Evolutionary conservation across 1,140 invertebrate species (phyloP), one percentile per base, ranked within the genome.

Genomic region (Chrysopa pallens): DNA sequence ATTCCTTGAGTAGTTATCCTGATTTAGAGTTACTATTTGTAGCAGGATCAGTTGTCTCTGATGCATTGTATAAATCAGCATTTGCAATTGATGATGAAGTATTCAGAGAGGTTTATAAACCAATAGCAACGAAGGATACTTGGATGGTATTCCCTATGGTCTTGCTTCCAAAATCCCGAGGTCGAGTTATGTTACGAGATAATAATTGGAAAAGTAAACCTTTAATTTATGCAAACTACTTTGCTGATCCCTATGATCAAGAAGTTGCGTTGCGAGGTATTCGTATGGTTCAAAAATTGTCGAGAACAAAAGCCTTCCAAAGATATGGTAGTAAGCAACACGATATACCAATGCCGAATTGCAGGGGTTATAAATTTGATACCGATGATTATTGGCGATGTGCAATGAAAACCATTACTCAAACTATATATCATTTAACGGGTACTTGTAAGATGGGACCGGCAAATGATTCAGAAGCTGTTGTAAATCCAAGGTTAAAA

Each of bases 381-480:
- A 73, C 72, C 1, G 74, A 80, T 48, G 67, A 60, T n/a, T 48
- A 88, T 54, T 85, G 80, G 64, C 72, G 72, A 23, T 90, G 85
- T 59, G 67, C 76, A 36, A 61, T 72, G 0, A 64, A 69, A 15
- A 66, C 73, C 43, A 72, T 81, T 17, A 80, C 81, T 0, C 67
- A 74, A 15, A 82, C 75, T 1, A 76, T 86, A 38, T 84, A 80
- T 50, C 84, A 90, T 56, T 76, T 78, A 17, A 72, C 73, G 2
- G 84, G 85, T 0, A 89, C 85, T 0, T 82, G 80, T 54, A 88
- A 85, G 60, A 92, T 92, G 87, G 87, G 84, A 1, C 72, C 75
- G 0, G 45, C 51, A 11, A 62, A 52, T 3, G 83, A 87, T 57
- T 63, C 67, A 4, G 63, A 66, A 0, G 73, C 80, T 5, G 81